A percentile compares a stretch with the other conserved stretches of the same genome.
phyloP scores from a whole-genome alignment of 2,113 vertebrate genomes.

The Dasypus novemcinctus region DNA sequence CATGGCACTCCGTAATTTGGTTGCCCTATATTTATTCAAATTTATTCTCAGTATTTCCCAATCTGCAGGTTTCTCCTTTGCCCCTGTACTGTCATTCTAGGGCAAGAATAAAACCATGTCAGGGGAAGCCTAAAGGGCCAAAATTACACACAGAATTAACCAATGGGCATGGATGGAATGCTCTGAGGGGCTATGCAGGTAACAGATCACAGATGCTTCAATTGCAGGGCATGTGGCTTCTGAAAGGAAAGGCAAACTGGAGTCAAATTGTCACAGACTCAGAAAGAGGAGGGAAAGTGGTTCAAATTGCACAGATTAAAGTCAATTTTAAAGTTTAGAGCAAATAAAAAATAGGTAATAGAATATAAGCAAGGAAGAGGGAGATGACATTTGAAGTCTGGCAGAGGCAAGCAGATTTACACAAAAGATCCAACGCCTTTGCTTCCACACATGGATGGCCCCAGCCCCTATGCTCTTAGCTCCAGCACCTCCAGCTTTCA shows the following conservation, averaged over 20 bases:
- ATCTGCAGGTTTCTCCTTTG: background rate
- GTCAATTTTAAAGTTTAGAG: background rate
- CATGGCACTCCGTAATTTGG: background rate
- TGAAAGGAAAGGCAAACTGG: background rate
- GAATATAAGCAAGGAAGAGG: background rate
- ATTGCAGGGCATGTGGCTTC: background rate
- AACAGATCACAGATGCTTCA: background rate
- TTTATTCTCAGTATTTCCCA: background rate
- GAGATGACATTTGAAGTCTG: background rate
- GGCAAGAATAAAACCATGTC: background rate
- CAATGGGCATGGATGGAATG: background rate
- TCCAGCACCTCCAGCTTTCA: background rate
- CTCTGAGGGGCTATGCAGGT: too few species aligned
- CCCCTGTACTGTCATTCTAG: background rate
- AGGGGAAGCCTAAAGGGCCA: background rate
- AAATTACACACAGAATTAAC: background rate
- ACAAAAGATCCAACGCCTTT: rapidly evolving
- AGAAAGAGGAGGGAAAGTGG: background rate
- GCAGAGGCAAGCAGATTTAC: background rate
- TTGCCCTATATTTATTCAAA: background rate
- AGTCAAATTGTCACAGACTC: background rate
- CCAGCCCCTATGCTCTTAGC: background rate
- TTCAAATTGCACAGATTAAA: background rate
- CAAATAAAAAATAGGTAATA: background rate
- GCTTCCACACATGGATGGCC: rapidly evolving